A percentile compares a stretch with the other conserved stretches of the same genome.
Conservation (phyloP, 2,888 invertebrate genomes). For the Branchellion lobata region DNA sequence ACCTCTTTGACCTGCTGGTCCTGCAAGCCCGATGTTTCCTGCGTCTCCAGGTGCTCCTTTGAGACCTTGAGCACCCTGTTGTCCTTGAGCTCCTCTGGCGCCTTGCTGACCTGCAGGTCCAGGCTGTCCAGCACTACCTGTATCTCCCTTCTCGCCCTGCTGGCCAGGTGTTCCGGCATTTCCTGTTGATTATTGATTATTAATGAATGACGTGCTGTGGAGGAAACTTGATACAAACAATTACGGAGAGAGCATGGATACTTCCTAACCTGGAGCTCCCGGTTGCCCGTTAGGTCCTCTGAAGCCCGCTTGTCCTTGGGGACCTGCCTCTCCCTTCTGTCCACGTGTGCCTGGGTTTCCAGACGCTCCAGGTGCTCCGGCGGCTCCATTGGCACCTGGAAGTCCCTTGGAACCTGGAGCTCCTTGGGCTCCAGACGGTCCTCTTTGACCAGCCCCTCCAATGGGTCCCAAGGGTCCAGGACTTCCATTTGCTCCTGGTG, state of each 20-base stretch:
- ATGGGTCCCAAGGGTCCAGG: slow-evolving; percentile 30
- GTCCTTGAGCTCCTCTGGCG: slow-evolving; percentile 33
- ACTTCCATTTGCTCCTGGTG: slow-evolving; percentile 43
- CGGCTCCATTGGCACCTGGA: slow-evolving; percentile 16
- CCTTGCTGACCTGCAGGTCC: slow-evolving; percentile 36
- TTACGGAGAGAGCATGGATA: too few species aligned
- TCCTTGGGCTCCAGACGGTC: slow-evolving; percentile 20
- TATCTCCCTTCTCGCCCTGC: slow-evolving; percentile 41
- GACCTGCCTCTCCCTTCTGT: background rate
- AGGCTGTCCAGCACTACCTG: slow-evolving; percentile 40
- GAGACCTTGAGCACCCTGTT: slow-evolving; percentile 14
- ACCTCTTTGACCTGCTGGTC: background rate
- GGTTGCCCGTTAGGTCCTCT: slow-evolving; percentile 2
- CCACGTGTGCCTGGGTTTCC: background rate
- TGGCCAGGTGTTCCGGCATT: slow-evolving; percentile 34
- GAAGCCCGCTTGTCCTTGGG: slow-evolving; percentile 1
- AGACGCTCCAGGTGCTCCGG: slow-evolving; percentile 7
- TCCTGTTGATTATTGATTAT: too few species aligned
- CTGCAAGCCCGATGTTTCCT: slow-evolving; percentile 24
- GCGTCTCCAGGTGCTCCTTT: slow-evolving; percentile 41
- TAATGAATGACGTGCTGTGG: too few species aligned
- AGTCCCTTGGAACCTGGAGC: slow-evolving; percentile 42
- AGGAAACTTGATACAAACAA: too few species aligned
- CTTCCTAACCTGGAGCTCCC: background rate
- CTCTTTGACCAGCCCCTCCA: slow-evolving; percentile 32